Base-by-base conservation (phyloP, 2,113 vertebrate genomes). In the Pluvialis apricaria region DNA sequence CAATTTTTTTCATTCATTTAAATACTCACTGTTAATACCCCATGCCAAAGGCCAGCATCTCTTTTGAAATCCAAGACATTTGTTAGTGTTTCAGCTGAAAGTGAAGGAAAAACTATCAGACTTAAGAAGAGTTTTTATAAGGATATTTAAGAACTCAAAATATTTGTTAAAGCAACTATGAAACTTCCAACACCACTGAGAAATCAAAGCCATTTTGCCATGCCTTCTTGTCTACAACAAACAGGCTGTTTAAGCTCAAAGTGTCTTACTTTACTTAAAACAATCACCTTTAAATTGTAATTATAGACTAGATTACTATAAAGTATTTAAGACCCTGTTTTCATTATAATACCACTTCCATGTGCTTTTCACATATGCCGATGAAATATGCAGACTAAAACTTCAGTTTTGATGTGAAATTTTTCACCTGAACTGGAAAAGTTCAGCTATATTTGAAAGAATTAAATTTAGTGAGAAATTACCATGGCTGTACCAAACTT, bases 1-100 rank as follows among this genome's bases (percentile, higher is more conserved):
- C 13, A 86, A 18, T 9, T 44, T 13, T 64, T 66, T 44, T 24
- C 15, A 55, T 44, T 72, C 58, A 34, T 34, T 75, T 64, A 44
- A 64, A 77, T 83, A 98, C 99, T 99, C 96, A 99, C 99, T 22
- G 99, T 99, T 71, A 99, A 96, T 73, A 99, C 99, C 13, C 99
- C 99, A 38, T 99, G 99, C 99, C 99, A 99, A 76, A 99, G 98
- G 76, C 99, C 99, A 38, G 99, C 99, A 65, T 99, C 99, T 96
- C 99, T 98, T 96, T 99, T 99, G 98, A 99, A 99, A 98, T 99
- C 99, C 98, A 99, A 97, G 72, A 99, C 99, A 45, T 99, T 99
- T 75, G 99, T 99, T 83, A 99, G 97, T 21, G 98, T 99, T 97
- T 99, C 99, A 65, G 98, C 99, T 99, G 97, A 22, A 97, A 98